Evolutionary conservation across 53 echinoderm and acorn worm genomes (phyloP).

Genomic region (Zoroaster sp.): DNA sequence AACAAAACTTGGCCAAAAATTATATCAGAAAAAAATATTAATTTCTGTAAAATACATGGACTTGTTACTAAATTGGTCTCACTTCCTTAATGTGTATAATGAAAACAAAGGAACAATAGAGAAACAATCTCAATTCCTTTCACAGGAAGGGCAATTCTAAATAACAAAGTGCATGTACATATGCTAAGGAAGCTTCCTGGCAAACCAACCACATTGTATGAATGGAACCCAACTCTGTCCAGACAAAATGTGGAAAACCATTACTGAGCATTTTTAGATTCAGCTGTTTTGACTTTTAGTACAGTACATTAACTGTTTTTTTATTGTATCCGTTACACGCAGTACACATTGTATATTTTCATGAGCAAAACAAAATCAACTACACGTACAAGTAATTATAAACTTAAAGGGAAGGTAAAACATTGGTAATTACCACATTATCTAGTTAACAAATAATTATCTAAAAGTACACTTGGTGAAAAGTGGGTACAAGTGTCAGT

Average conservation of each 20-base stretch:
- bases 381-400: no score
- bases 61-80: no score
- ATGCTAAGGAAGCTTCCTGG: neutral
- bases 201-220: no score
- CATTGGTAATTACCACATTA: no score
- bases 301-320: neutral
- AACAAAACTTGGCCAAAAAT: neutral
- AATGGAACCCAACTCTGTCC: neutral
- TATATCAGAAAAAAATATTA: neutral
- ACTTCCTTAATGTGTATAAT: conserved; percentile 37
- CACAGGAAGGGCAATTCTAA: neutral
- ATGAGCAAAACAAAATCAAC: no score
- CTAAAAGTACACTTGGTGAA: no score
- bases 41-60: neutral
- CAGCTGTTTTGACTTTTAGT: neutral
- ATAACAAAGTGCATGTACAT: neutral
- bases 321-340: no score
- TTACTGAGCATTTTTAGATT: neutral
- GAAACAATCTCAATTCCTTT: neutral
- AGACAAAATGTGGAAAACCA: neutral
- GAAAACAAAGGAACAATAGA: conserved; percentile 31
- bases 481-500: no score
- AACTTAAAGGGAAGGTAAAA: no score
- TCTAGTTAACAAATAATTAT: no score
- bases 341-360: no score